Conservation (phyloP, 2,113 vertebrate species). For the Elanus axillaris region DNA sequence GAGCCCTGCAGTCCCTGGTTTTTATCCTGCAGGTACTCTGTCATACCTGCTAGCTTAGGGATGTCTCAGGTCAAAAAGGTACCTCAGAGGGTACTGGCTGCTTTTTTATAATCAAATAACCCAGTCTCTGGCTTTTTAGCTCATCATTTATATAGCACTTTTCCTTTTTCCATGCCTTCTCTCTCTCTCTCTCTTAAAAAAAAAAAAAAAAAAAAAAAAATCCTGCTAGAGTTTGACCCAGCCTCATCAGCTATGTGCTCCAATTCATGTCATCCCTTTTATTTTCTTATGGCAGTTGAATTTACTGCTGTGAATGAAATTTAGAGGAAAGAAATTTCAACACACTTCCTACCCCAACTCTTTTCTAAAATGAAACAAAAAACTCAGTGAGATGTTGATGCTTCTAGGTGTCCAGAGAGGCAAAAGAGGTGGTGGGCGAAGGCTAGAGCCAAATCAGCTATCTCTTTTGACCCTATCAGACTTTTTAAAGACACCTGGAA, state of each 20-base stretch:
- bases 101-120: neutral
- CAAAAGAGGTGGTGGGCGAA: neutral
- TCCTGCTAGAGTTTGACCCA: neutral
- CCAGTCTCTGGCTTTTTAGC: rapidly evolving
- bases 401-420: neutral
- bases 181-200: no score
- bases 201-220: no score
- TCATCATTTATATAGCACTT: neutral
- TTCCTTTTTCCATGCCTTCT: neutral
- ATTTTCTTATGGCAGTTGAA: neutral
- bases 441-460: neutral
- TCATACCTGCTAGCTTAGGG: neutral
- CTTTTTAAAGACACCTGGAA: neutral
- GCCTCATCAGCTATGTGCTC: neutral
- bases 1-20: neutral
- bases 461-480: neutral
- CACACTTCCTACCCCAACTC: rapidly evolving
- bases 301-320: neutral
- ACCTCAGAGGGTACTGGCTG: neutral
- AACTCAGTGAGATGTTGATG: neutral
- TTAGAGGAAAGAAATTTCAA: neutral
- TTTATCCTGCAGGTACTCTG: neutral
- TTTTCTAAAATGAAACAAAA: neutral
- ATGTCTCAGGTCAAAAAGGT: neutral
- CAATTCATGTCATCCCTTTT: neutral